These are phyloP conservation scores for Rhinogobius similis DNA, from an alignment of 2,113 vertebrate species.

Conservation along the genomic window DNA sequence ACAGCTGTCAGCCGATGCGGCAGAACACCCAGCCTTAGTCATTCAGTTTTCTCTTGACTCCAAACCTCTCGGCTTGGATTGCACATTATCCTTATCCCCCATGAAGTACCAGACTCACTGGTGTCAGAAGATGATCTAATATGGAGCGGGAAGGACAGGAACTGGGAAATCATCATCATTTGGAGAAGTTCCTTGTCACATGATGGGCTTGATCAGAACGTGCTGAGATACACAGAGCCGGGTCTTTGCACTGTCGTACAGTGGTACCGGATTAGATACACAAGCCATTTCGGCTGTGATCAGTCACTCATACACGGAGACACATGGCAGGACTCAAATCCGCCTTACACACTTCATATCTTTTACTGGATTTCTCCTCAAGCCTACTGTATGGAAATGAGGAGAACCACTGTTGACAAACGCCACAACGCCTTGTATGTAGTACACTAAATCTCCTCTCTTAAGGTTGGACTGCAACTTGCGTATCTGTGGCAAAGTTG, in stretches of 20 bases:
- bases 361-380: slow-evolving; percentile 38
- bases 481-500: slow-evolving; percentile 50
- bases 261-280: slow-evolving; percentile 76
- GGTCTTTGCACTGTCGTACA: slow-evolving; percentile 74
- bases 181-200: slow-evolving; percentile 70
- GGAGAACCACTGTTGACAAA: slow-evolving; percentile 47
- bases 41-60: slow-evolving; percentile 63
- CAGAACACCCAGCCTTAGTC: slow-evolving; percentile 39
- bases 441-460: not conserved
- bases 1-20: slow-evolving; percentile 55
- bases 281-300: slow-evolving; percentile 72
- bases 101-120: slow-evolving; percentile 59
- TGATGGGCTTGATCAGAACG: slow-evolving; percentile 73
- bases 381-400: slow-evolving; percentile 72
- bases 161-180: slow-evolving; percentile 69
- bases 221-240: slow-evolving; percentile 64
- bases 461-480: slow-evolving; percentile 7
- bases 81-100: slow-evolving; percentile 69
- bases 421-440: not conserved
- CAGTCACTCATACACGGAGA: slow-evolving; percentile 69
- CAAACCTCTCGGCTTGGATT: slow-evolving; percentile 56
- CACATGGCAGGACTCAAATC: slow-evolving; percentile 63
- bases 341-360: slow-evolving; percentile 51
- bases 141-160: slow-evolving; percentile 61
- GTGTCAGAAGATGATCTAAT: slow-evolving; percentile 69